Conservation (phyloP, 37 sponge, comb jelly and placozoan genomes). For the Crambe crambe region DNA sequence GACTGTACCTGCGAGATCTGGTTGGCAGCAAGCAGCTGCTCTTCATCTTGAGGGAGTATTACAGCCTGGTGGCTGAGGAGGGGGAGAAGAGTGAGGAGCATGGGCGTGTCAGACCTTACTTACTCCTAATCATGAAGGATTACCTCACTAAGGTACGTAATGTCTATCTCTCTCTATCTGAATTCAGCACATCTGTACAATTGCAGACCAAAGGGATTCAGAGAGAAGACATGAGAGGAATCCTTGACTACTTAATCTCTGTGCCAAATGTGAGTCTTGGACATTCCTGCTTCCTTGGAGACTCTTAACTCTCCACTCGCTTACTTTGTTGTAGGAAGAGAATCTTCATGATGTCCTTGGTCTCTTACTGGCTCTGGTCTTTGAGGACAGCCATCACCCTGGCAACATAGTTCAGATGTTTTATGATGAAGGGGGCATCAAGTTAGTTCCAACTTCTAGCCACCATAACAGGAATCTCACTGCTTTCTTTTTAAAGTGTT, state of each 20-base stretch:
- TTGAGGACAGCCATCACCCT: constrained; percentile 43
- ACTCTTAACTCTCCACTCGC: not conserved
- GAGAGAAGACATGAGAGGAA: constrained; percentile 52
- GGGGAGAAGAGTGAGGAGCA: constrained; percentile 6
- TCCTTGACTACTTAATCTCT: constrained; percentile 61
- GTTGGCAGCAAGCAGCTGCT: constrained; percentile 54
- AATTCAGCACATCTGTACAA: not conserved
- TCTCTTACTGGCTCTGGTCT: constrained; percentile 59
- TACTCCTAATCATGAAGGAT: constrained; percentile 66
- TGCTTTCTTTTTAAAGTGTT: constrained; percentile 18
- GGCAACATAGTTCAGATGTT: constrained; percentile 38
- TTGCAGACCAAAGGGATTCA: constrained; percentile 64
- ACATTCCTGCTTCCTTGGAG: not conserved
- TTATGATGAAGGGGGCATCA: constrained; percentile 37
- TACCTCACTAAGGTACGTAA: constrained; percentile 53
- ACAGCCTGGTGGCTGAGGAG: constrained; percentile 28
- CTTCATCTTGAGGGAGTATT: constrained; percentile 67
- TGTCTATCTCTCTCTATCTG: not conserved
- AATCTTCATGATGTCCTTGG: constrained; percentile 66
- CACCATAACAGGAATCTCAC: not conserved
- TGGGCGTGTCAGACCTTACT: constrained; percentile 50
- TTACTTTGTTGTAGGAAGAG: constrained; percentile 47
- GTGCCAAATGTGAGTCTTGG: constrained; percentile 50
- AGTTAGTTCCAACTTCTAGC: constrained; percentile 21
- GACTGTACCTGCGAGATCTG: constrained; percentile 45